A percentile compares a stretch with the other conserved stretches of the same genome.
Evolutionary conservation across 2,888 invertebrate genomes (phyloP).

Genomic region (Venusia cambrica): DNA sequence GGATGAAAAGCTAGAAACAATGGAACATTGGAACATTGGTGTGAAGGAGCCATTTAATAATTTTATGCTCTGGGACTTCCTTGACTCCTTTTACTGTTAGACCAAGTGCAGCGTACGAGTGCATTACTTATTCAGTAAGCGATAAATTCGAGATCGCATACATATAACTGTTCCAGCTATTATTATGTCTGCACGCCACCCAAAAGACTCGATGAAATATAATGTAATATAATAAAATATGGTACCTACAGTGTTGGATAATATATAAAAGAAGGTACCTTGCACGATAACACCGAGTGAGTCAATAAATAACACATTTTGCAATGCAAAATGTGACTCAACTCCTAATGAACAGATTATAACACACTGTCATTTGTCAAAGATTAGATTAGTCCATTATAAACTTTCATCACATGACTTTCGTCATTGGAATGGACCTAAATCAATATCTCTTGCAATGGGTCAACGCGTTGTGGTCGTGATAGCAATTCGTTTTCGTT

Average conservation of each 20-base stretch:
- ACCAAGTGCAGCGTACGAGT: slow-evolving; percentile 26
- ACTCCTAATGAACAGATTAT: slow-evolving; percentile 5
- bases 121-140: slow-evolving; percentile 22
- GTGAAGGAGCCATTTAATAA: slow-evolving; percentile 34
- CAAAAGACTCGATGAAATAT: too few relatives aligned
- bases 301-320: too few relatives aligned
- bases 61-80: slow-evolving; percentile 33
- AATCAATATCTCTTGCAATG: slow-evolving; percentile 29
- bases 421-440: slow-evolving; percentile 10
- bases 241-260: too few relatives aligned
- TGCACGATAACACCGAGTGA: too few relatives aligned
- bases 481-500: slow-evolving; percentile 18
- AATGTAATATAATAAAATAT: too few relatives aligned
- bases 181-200: too few relatives aligned
- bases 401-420: slow-evolving; percentile 8
- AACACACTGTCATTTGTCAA: slow-evolving; percentile 13
- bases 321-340: slow-evolving; percentile 3
- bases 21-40: slow-evolving; percentile 38
- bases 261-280: too few relatives aligned
- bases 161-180: too few relatives aligned
- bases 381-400: slow-evolving; percentile 5
- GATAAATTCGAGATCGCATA: slow-evolving; percentile 2
- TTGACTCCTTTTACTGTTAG: slow-evolving; percentile 26
- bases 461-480: slow-evolving; percentile 21
- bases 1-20: slow-evolving; percentile 47